Evolutionary conservation across 2,113 vertebrate genomes (phyloP).

Genomic region (Lichenostomus cassidix): DNA sequence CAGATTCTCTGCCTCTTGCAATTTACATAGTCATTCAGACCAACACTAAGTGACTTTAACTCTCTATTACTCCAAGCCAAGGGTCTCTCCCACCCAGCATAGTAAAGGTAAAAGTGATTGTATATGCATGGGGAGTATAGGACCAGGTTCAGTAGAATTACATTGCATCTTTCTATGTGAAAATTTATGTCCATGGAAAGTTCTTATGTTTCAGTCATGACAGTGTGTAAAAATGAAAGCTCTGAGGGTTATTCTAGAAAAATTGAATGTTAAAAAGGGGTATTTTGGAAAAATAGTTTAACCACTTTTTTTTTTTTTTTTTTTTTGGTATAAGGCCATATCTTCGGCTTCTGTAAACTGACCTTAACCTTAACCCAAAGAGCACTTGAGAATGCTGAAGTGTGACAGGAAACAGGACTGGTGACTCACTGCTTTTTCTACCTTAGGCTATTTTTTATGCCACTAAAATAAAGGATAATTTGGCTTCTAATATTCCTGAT

Average conservation of each 20-base stretch:
- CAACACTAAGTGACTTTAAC: slow-evolving; percentile 1
- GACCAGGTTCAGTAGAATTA: not conserved
- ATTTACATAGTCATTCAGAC: slow-evolving; percentile 44
- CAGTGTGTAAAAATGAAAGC: not conserved
- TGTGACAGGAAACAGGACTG: not conserved
- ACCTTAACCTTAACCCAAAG: not conserved
- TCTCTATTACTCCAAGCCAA: not conserved
- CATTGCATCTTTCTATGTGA: not conserved
- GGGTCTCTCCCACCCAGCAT: not conserved
- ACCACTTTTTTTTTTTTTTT: not conserved
- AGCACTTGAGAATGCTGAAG: not conserved
- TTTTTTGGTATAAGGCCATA: not conserved
- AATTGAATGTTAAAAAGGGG: not conserved
- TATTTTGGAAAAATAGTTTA: not conserved
- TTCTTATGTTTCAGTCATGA: not conserved
- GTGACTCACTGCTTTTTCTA: not conserved
- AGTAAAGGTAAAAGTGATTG: not conserved
- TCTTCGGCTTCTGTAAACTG: not conserved
- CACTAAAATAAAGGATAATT: not conserved
- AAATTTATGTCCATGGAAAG: not conserved
- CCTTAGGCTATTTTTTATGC: not conserved
- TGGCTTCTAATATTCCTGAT: not conserved
- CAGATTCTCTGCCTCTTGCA: slow-evolving; percentile 42
- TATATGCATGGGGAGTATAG: not conserved
- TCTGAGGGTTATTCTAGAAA: not conserved